Base-by-base conservation (phyloP, 2,113 vertebrate genomes). In the Sterrhoptilus dennistouni region DNA sequence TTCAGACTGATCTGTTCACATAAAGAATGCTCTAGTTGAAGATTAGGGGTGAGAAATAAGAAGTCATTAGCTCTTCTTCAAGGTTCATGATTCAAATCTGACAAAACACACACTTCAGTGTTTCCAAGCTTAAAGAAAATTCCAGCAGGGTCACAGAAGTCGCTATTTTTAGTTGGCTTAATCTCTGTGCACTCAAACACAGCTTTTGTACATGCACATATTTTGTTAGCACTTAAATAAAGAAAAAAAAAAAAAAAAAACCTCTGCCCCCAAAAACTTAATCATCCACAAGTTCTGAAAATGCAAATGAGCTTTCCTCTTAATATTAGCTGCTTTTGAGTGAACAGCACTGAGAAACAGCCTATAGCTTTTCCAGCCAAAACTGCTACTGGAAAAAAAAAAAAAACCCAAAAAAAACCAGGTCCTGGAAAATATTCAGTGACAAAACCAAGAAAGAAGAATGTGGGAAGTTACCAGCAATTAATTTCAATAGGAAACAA, bases 51-150 rank as follows among this genome's bases (percentile, higher is more conserved):
- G 53, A 94, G 72, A 87, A 97, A 72, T 94, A 96, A 96, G 96
- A 91, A 95, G 94, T 97, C 97, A 97, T 97, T 98, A 96, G 95
- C 96, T 96, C 96, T 96, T 97, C 97, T 98, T 95, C 90, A 96
- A 91, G 93, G 95, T 97, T 96, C 96, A 97, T 96, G 96, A 98
- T 95, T 98, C 96, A 96, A 96, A 90, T 93, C 89, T 95, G 90
- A 95, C 96, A 97, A 96, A 97, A 97, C 97, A 97, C 97, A 98
- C 96, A 96, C 97, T 96, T 97, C 98, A 97, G 93, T 97, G 96
- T 98, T 96, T 98, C 95, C 95, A 97, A 93, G 97, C 95, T 96
- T 97, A 97, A 98, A 97, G 96, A 96, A 97, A 97, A 97, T 96
- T 96, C 96, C 97, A 97, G 72, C 94, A 97, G 96, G 96, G 97